These are phyloP conservation scores for Sycophaga agraensis DNA, from an alignment of 1,140 invertebrate genomes.

Conservation along the genomic window DNA sequence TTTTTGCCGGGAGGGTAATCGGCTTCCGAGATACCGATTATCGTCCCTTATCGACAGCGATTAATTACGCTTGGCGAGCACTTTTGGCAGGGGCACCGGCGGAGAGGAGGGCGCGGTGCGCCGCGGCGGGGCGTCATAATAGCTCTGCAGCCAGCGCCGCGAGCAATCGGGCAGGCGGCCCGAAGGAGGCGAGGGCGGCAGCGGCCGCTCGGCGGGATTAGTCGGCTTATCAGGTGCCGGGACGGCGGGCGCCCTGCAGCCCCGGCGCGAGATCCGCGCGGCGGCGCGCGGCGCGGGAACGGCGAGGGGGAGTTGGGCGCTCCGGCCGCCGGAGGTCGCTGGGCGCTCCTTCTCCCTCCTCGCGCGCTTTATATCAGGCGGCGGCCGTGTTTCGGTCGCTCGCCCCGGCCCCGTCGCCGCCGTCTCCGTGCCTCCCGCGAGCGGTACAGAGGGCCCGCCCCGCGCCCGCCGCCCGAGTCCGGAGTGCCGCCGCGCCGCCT, in stretches of 20 bases:
- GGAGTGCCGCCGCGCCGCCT: background rate
- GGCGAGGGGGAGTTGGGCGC: background rate
- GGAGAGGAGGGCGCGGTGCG: background rate
- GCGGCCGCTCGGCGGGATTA: background rate
- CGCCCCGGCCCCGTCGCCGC: background rate
- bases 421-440: background rate
- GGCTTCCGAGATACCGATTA: no score
- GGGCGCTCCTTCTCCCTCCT: no score
- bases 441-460: background rate
- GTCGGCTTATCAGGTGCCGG: background rate
- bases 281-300: background rate
- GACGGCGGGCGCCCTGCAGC: background rate
- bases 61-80: background rate
- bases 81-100: background rate
- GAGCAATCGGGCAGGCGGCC: background rate
- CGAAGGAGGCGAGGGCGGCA: background rate
- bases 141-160: background rate
- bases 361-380: no score
- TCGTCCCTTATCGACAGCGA: background rate
- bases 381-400: no score
- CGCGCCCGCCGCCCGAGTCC: background rate
- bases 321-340: slow-evolving; percentile 22
- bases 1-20: no score
- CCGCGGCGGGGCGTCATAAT: background rate
- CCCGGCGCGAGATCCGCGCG: background rate